Base-by-base conservation (phyloP, 1,140 invertebrate species). In the Zaprionus vittiger region DNA sequence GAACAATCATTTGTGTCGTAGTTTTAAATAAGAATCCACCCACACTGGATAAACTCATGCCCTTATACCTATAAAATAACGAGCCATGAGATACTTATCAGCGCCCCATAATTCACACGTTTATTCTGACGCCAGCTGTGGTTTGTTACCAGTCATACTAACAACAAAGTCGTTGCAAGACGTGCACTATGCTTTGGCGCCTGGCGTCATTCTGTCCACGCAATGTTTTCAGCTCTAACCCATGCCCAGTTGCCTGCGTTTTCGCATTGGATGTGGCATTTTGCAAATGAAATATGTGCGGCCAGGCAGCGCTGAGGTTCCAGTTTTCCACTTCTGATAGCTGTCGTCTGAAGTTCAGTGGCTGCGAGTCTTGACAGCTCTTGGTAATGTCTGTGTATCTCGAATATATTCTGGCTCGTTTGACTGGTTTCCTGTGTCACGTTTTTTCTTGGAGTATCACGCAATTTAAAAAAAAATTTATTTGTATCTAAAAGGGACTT, bases 41-140 rank as follows among this genome's bases (percentile, higher is more conserved):
- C 74, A 62, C 69, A 65, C 41, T 31, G 9, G 20, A 22, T 11
- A 61, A 34, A 59, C 28, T 73, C 49, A 24, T 59, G 9, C 44
- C 65, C 22, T 61, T 61, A 28, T 56, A 37, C 14, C 34, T 34
- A 61, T 20, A 37, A 14, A 22, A 5, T 52, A 55, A 38, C 68
- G 44, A 69, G 28, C 28, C 66, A 38, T 54, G 7, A 52, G 61
- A 69, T 67, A 59, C 68, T 63, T 74, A 80, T 82, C 68, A 64
- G 49, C 67, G 61, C 34, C 72, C 73, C 71, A 77, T 76, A 85
- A 82, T 72, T 77, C 80, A 83, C 77, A 80, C 64, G 62, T 84
- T 69, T 70, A 22, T 44, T 17, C 22, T 52, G 56, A 38, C 49
- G 41, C 81, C 73, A 83, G 63, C 61, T 83, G 81, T 70, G 81